Conservation (phyloP, 2,888 invertebrate genomes). For the Xiphydria camelus region DNA sequence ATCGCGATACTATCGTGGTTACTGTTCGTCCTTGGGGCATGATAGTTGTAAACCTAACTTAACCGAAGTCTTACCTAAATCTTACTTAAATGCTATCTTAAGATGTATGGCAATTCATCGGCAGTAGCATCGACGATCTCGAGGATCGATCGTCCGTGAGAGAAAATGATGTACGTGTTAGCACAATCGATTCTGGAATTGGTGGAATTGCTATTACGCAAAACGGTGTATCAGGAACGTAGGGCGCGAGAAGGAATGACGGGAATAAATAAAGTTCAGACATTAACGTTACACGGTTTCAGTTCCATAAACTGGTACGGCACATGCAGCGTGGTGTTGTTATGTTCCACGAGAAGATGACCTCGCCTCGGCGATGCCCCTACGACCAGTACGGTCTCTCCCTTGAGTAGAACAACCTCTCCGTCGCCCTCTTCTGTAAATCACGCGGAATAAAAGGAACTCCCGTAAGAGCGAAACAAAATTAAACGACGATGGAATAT, state of each 20-base stretch:
- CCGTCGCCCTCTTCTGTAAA: conserved; percentile 59
- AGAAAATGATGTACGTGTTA: neutral
- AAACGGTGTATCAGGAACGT: too few species aligned
- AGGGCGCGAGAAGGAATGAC: too few species aligned
- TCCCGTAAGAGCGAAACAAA: neutral
- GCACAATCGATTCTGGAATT: neutral
- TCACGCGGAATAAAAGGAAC: conserved; percentile 10
- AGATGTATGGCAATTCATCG: conserved; percentile 45
- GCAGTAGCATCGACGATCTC: conserved; percentile 21
- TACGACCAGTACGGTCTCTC: conserved; percentile 84
- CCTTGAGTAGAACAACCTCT: conserved; percentile 73
- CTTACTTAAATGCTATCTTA: neutral
- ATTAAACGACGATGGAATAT: too few species aligned
- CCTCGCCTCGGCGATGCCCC: conserved; percentile 86
- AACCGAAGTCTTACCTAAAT: too few species aligned
- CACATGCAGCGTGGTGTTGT: conserved; percentile 73
- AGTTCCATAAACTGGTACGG: conserved; percentile 84
- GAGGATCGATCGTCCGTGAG: neutral
- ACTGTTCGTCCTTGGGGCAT: too few species aligned
- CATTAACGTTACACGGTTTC: conserved; percentile 59
- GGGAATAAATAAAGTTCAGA: conserved; percentile 41
- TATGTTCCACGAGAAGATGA: conserved; percentile 84
- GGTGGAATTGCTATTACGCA: too few species aligned
- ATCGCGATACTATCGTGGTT: too few species aligned
- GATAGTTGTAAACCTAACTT: too few species aligned